Evolutionary conservation across 30 jellyfish, hydroid and myxozoan genomes (phyloP), one percentile per base, ranked within the genome.

Genomic region (Pseudorhiza aurosa): DNA sequence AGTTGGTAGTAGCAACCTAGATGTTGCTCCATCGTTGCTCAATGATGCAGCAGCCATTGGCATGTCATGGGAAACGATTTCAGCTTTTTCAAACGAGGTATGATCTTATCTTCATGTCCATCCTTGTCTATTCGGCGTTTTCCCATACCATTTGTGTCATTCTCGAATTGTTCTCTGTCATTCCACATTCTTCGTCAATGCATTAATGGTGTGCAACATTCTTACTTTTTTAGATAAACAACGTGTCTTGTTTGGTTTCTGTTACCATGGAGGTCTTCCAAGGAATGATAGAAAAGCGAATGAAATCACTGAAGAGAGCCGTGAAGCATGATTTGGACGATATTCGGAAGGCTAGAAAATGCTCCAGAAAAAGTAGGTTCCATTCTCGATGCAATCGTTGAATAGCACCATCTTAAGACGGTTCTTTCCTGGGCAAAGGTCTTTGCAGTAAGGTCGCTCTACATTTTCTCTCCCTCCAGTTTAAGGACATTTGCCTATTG

Each of bases 211-310:
- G 15, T 14, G 15, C 63, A 10, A 3, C n/a, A 6, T 30, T 33
- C 8, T 40, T 30, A 43, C 7, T 33, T 37, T 43, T 77, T 33
- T 53, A 88, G 97, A 57, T 77, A 40, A 87, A 87, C 43, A 24
- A 45, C 14, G 93, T 88, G 32, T 36, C 60, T n/a, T 88, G 94
- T 17, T 73, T 88, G 56, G 97, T 78, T 0, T 88, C 97, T 14
- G 58, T 88, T 24, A 57, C 88, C 74, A 80, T 77, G 84, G 76
- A 82, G 42, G 85, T 87, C 8, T 69, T 79, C 72, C 88, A 73
- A 36, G 85, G 87, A 33, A 56, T 88, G 75, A 30, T 77, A 12
- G 86, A 88, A 28, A 58, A 50, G 49, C 58, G 87, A 30, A 45
- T 88, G 44, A 40, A 68, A 22, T 50, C 63, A 25, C 24, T 88